Percentiles rank a stretch among this genome's conserved stretches.
phyloP scores from a whole-genome alignment of 2,888 invertebrate genomes.

The Stenotaenia linearis region DNA sequence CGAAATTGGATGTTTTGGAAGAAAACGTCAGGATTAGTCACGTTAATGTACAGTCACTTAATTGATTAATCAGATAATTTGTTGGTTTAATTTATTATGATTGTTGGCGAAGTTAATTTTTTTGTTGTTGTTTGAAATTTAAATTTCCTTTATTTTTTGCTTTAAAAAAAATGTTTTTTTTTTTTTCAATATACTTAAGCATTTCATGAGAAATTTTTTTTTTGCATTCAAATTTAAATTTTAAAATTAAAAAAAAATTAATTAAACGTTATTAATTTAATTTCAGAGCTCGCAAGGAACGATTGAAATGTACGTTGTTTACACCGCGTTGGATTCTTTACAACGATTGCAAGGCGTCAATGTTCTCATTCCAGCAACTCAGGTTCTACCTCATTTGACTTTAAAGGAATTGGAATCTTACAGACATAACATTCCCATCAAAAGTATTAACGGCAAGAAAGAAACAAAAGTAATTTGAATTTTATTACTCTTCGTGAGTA shows the following conservation, averaged over 20 bases:
- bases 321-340: conserved; percentile 33
- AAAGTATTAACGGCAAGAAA: conserved; percentile 31
- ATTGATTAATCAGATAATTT: no score
- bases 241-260: neutral
- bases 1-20: conserved; percentile 28
- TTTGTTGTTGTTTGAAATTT: no score
- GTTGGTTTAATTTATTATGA: no score
- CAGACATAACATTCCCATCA: neutral
- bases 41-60: neutral
- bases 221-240: neutral
- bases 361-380: conserved; percentile 34
- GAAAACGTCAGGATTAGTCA: conserved; percentile 32
- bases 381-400: conserved; percentile 33
- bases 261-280: neutral
- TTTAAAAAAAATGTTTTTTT: neutral
- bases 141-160: no score
- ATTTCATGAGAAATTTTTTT: neutral
- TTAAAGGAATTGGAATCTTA: conserved; percentile 11
- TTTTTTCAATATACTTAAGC: neutral
- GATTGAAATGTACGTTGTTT: conserved; percentile 35
- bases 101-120: no score
- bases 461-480: conserved; percentile 30
- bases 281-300: neutral
- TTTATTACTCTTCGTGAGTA: neutral
- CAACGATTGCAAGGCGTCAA: conserved; percentile 31